Evolutionary conservation across 2,888 invertebrate genomes (phyloP), one percentile per base, ranked within the genome.

Genomic region (Ctena decussata): DNA sequence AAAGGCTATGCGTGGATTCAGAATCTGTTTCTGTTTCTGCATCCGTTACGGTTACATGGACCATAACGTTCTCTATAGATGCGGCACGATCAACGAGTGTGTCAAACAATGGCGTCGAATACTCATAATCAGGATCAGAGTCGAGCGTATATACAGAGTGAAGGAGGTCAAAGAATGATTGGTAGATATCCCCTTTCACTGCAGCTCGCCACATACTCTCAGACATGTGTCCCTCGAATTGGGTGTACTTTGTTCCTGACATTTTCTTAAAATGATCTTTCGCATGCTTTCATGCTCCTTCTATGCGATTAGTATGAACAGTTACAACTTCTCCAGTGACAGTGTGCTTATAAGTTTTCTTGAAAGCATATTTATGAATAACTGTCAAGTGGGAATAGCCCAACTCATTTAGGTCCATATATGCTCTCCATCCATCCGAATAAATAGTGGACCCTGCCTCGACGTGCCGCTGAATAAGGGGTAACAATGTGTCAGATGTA

Each of bases 261-360:
- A 81, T 81, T 27, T 57, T 6, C 27, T 35, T 37, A 69, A 78
- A 87, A 53, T 87, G 75, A 39, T 82, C 77, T 35, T 85, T 84
- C 6, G 80, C 80, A 77, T 81, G 79, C 65, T 69, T 76, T 79
- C 81, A 82, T 30, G 79, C 86, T 8, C 86, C 82, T 37, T 82
- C 82, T 71, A 32, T 27, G n/a, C n/a, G n/a, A n/a, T n/a, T 60
- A 27, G 60, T 60, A 72, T 86, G 69, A 3, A 77, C 77, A 18
- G n/a, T n/a, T n/a, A n/a, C n/a, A n/a, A n/a, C n/a, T n/a, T n/a
- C n/a, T n/a, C n/a, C n/a, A n/a, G n/a, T 77, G 0, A 44, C 81
- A 11, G 41, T 30, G 49, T 79, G 79, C 35, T 69, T 74, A 49
- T 71, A 82, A 0, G 27, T 30, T 15, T 80, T 65, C 69, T 71